Evolutionary conservation across 2,888 invertebrate genomes (phyloP).

Genomic region (Mythimna pallens): DNA sequence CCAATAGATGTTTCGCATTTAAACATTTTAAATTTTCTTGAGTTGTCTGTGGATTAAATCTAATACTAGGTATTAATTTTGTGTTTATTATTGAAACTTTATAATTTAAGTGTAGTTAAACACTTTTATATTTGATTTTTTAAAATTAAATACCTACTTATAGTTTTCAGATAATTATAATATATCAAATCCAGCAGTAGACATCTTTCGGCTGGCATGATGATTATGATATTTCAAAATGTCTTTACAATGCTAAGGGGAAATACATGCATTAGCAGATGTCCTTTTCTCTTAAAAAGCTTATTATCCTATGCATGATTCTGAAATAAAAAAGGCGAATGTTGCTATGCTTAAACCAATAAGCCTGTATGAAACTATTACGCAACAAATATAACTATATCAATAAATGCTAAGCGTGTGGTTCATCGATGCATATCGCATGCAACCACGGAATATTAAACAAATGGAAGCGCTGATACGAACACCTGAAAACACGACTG

Average conservation of each 20-base stretch:
- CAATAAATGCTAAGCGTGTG: conserved; percentile 10
- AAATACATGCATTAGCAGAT: background rate
- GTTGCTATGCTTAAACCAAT: conserved; percentile 23
- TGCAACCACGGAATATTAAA: conserved; percentile 45
- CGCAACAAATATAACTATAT: conserved; percentile 8
- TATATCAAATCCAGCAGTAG: too few species aligned
- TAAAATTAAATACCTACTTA: too few species aligned
- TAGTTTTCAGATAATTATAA: too few species aligned
- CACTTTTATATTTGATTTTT: background rate
- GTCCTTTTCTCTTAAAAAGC: background rate
- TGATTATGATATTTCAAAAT: too few species aligned
- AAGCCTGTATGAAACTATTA: conserved; percentile 5
- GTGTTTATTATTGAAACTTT: background rate
- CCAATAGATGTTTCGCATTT: too few species aligned
- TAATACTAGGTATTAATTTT: too few species aligned
- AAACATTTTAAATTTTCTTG: too few species aligned
- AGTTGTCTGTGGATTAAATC: too few species aligned
- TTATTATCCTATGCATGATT: conserved; percentile 31
- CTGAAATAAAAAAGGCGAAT: conserved; percentile 11
- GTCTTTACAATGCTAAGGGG: background rate
- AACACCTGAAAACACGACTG: background rate
- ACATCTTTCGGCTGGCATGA: too few species aligned
- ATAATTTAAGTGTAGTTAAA: background rate
- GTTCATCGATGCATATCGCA: conserved; percentile 42
- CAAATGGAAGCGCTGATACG: conserved; percentile 26